phyloP scores from a whole-genome alignment of 2,888 invertebrate genomes.

The Fragum fragum region DNA sequence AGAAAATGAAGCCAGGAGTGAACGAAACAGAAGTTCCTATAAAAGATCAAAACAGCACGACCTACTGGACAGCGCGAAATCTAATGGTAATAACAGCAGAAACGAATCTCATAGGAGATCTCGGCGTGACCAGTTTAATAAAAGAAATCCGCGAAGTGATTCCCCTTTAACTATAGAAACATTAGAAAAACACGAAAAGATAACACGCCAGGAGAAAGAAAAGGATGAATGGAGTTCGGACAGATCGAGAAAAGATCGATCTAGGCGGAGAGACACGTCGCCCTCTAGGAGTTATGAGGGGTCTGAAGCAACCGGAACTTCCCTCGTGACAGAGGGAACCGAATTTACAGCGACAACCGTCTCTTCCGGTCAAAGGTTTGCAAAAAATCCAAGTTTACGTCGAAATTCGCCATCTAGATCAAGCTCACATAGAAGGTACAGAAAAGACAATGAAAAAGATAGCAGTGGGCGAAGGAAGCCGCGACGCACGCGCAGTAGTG shows the following conservation, averaged over 20 bases:
- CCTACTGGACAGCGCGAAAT: constrained; percentile 27
- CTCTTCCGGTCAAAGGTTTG: constrained; percentile 47
- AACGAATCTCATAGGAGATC: constrained; percentile 48
- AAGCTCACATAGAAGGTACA: constrained; percentile 64
- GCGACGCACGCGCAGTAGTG: constrained; percentile 41
- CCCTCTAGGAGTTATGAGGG: constrained; percentile 58
- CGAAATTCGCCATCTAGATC: constrained; percentile 64
- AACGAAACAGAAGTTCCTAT: constrained; percentile 48
- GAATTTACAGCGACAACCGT: constrained; percentile 58
- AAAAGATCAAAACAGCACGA: constrained; percentile 44
- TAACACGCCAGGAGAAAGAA: constrained; percentile 51
- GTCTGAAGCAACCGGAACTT: constrained; percentile 54
- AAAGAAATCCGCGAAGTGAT: constrained; percentile 66
- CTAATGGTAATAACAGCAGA: constrained; percentile 34
- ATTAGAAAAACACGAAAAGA: constrained; percentile 61
- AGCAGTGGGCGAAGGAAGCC: constrained; percentile 53
- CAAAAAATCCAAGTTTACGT: constrained; percentile 59
- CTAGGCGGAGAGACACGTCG: constrained; percentile 47
- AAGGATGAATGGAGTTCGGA: constrained; percentile 42
- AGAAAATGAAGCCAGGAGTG: constrained; percentile 46
- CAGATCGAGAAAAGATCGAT: constrained; percentile 33
- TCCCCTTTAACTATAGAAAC: constrained; percentile 63
- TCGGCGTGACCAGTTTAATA: constrained; percentile 55
- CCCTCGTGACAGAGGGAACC: constrained; percentile 56
- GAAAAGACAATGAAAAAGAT: constrained; percentile 59